Percentiles rank a stretch among this genome's conserved stretches.
These are phyloP conservation scores for Poeciliopsis turneri DNA, from an alignment of 2,797 vertebrate genomes.

Conservation along the genomic window DNA sequence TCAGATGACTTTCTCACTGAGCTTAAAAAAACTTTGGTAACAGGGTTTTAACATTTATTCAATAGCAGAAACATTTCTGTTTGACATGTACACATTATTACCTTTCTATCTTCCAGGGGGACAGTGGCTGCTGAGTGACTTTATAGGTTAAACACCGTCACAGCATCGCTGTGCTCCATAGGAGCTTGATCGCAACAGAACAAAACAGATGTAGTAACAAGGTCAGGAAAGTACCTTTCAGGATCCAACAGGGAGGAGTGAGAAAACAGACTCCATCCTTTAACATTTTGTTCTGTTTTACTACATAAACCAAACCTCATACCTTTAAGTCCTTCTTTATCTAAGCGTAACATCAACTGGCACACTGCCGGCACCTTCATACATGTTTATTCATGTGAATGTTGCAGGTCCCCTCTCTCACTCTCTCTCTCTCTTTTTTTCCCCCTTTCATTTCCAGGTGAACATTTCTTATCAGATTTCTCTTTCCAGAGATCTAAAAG, in stretches of 20 bases:
- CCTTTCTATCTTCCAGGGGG: constrained; percentile 12
- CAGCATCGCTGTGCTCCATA: constrained; percentile 11
- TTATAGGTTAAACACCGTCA: constrained; percentile 23
- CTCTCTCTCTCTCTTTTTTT: background rate
- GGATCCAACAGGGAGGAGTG: background rate
- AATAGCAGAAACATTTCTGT: constrained; percentile 24
- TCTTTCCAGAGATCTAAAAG: constrained; percentile 4
- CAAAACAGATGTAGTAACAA: background rate
- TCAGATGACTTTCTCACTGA: constrained; percentile 32
- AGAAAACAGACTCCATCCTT: constrained; percentile 1
- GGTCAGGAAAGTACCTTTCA: constrained; percentile 3
- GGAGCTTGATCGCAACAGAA: background rate
- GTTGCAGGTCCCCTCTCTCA: background rate
- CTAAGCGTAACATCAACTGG: constrained; percentile 5
- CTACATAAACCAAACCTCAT: constrained; percentile 9
- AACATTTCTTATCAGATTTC: constrained; percentile 28
- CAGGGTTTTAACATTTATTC: constrained; percentile 21
- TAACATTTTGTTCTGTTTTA: background rate
- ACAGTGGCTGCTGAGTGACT: background rate
- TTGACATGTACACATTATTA: constrained; percentile 30
- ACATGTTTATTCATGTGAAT: constrained; percentile 25
- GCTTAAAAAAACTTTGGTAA: constrained; percentile 18
- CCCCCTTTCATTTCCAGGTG: background rate
- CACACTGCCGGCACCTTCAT: constrained; percentile 8
- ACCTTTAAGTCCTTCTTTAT: constrained; percentile 2